These are phyloP conservation scores for Chrysina gloriosa DNA, from an alignment of 2,888 invertebrate species.

Conservation along the genomic window DNA sequence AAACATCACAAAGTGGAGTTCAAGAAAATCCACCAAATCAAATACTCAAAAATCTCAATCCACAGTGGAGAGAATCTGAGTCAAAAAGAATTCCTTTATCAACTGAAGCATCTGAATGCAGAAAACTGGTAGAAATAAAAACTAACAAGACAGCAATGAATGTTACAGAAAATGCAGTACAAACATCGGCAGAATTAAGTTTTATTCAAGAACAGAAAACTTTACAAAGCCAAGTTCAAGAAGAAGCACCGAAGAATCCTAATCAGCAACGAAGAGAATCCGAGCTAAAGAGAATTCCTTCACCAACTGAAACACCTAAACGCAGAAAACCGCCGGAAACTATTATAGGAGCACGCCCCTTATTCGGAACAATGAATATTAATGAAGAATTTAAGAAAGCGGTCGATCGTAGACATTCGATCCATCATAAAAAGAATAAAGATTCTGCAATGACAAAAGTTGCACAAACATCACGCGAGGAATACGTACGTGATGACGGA, in stretches of 20 bases:
- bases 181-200: too few relatives aligned
- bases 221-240: not conserved
- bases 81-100: not conserved
- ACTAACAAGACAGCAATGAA: not conserved
- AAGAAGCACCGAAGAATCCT: not conserved
- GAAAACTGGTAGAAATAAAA: not conserved
- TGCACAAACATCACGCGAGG: not conserved
- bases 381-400: conserved; percentile 64
- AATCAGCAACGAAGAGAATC: not conserved
- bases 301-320: conserved; percentile 48
- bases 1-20: too few relatives aligned
- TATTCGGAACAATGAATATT: conserved; percentile 62
- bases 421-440: conserved; percentile 53
- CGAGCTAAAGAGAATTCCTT: conserved; percentile 25
- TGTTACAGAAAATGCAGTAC: too few relatives aligned
- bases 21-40: too few relatives aligned
- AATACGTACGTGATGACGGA: not conserved
- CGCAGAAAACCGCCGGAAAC: conserved; percentile 62
- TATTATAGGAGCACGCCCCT: conserved; percentile 62
- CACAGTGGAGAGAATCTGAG: not conserved
- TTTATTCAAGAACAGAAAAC: not conserved
- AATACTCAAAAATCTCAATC: too few relatives aligned
- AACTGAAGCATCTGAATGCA: not conserved
- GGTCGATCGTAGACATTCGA: conserved; percentile 56
- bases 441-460: not conserved